Conservation (phyloP, 2,888 invertebrate genomes). For the Sycophila texana region DNA sequence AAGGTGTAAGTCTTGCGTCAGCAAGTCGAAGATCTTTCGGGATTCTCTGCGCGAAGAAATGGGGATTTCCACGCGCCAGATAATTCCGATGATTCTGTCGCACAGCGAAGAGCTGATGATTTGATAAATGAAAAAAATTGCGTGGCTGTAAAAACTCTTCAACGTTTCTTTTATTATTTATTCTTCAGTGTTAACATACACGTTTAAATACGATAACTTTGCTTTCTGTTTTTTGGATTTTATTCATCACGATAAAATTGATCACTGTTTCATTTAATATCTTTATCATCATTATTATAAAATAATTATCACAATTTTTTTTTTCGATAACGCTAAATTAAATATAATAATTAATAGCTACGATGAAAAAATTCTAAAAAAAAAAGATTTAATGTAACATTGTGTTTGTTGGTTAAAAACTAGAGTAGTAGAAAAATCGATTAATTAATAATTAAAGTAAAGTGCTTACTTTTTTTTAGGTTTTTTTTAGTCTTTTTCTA, state of each 20-base stretch:
- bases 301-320: conserved; percentile 56
- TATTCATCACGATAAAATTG: conserved; percentile 52
- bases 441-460: conserved; percentile 19
- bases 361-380: conserved; percentile 51
- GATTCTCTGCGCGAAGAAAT: no score
- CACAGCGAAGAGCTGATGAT: no score
- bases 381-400: conserved; percentile 29
- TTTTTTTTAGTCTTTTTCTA: background rate
- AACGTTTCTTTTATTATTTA: conserved; percentile 25
- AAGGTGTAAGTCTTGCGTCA: no score
- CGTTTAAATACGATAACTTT: conserved; percentile 46
- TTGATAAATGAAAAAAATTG: no score
- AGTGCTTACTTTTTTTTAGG: conserved; percentile 7
- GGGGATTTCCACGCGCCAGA: no score
- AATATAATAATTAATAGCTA: conserved; percentile 36
- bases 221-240: conserved; percentile 55
- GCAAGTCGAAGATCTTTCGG: no score
- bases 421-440: conserved; percentile 35
- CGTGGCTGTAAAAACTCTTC: no score
- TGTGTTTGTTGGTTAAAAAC: conserved; percentile 29
- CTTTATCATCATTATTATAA: conserved; percentile 34
- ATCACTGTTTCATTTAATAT: conserved; percentile 43
- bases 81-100: no score
- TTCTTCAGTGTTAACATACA: conserved; percentile 45
- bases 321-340: conserved; percentile 45